Evolutionary conservation across 37 sponge, comb jelly and placozoan genomes (phyloP).

Genomic region (Cladorhizidae sp.): DNA sequence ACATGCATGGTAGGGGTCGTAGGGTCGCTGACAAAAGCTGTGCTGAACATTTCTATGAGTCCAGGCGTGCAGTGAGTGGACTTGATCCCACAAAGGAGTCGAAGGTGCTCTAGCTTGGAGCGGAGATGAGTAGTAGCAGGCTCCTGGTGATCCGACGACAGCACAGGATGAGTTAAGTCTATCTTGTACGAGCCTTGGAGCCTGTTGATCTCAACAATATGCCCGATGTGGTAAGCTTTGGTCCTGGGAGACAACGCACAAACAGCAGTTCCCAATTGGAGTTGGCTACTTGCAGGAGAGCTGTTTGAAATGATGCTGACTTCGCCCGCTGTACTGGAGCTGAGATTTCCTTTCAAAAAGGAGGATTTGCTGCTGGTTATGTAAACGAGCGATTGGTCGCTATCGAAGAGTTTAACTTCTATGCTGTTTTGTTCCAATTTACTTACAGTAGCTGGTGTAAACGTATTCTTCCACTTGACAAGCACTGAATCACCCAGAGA

Average conservation of each 20-base stretch:
- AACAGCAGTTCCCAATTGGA: conserved; percentile 3
- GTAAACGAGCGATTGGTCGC: conserved; percentile 23
- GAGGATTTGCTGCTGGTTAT: neutral
- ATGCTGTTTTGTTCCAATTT: conserved; percentile 14
- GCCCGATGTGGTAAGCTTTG: conserved; percentile 3
- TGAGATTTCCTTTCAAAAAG: neutral
- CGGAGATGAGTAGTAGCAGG: neutral
- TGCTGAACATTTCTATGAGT: conserved; percentile 17
- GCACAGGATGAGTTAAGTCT: neutral
- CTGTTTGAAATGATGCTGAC: conserved; percentile 16
- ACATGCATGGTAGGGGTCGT: conserved; percentile 1
- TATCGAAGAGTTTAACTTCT: conserved; percentile 34
- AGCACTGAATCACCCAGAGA: conserved; percentile 27
- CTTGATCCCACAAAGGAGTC: conserved; percentile 22
- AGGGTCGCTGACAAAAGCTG: neutral
- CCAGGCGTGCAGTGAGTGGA: conserved; percentile 13
- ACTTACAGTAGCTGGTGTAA: conserved; percentile 15
- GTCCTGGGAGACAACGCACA: conserved; percentile 2
- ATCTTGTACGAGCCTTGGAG: neutral
- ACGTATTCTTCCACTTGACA: conserved; percentile 23
- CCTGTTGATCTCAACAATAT: neutral
- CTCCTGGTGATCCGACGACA: neutral
- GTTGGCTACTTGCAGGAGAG: neutral
- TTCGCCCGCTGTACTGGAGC: neutral
- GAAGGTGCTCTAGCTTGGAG: conserved; percentile 6